Evolutionary conservation across 2,888 invertebrate species (phyloP), one percentile per base, ranked within the genome.

Genomic region (Ormyrus rosae): DNA sequence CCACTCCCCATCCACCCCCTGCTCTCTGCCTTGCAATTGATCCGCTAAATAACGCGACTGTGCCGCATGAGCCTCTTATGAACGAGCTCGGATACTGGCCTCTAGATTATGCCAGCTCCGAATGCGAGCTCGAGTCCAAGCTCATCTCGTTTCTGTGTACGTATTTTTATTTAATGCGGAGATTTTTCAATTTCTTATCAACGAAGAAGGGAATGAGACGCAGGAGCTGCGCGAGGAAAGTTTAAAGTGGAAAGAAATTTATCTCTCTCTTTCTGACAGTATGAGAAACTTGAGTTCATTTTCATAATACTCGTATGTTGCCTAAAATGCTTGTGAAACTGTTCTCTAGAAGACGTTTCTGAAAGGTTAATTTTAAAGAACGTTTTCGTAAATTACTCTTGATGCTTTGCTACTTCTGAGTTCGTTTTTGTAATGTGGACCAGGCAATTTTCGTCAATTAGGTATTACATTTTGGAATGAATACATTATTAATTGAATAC

Each of bases 21-120:
- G 19, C 19, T 19, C 19, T 46, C 75, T 50, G 2, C 34, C 53
- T 4, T 5, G 79, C 79, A 74, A 80, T 80, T 80, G 80, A 80
- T 80, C 80, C 70, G 70, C 80, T 70, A 80, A 80, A 80, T 80
- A 80, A 80, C 48, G 70, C 80, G 75, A 65, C 46, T 55, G n/a
- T 61, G 53, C 58, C 73, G 64, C 79, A 74, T 70, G 67, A 65
- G 72, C 72, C 78, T 71, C 78, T 65, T 64, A 53, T 55, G 61
- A 61, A 51, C 71, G 69, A 55, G 58, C 58, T 56, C 48, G n/a
- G 19, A 19, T 19, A 19, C 19, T 19, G 19, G 1, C 19, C 19
- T 19, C 19, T 19, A 19, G 19, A 19, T 19, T 19, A 19, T 19
- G 19, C 19, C 19, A 1, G 19, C 19, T 19, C 19, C 19, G 19